These are phyloP conservation scores for Rhipidura dahli DNA, from an alignment of 2,113 vertebrate genomes.

Conservation along the genomic window DNA sequence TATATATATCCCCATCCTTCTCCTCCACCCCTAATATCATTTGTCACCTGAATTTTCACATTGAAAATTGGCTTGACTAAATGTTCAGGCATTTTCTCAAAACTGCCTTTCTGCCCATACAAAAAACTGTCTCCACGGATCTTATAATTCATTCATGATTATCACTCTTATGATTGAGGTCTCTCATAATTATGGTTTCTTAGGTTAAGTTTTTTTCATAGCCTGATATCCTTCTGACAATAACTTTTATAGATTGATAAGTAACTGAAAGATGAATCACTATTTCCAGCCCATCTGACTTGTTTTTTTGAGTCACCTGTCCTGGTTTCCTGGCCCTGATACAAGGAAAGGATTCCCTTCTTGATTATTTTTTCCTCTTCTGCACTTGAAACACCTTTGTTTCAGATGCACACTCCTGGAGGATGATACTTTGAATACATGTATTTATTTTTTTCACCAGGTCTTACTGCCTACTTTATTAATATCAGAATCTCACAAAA, in stretches of 20 bases:
- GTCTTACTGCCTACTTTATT: not conserved
- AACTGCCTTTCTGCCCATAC: not conserved
- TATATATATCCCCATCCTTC: not conserved
- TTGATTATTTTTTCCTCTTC: not conserved
- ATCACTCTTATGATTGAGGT: not conserved
- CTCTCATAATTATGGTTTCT: not conserved
- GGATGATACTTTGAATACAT: not conserved
- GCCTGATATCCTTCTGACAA: not conserved
- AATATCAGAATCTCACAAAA: not conserved
- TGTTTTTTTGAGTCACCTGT: not conserved
- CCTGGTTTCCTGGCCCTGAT: not conserved
- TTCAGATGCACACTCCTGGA: not conserved
- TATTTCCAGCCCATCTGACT: not conserved
- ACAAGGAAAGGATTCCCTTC: not conserved
- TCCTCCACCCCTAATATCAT: not conserved
- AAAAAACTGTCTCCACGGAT: not conserved
- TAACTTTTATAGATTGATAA: not conserved
- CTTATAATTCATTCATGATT: not conserved
- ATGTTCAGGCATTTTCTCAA: not conserved
- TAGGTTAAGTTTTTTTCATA: not conserved
- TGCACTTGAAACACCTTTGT: not conserved
- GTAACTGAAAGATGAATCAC: not conserved
- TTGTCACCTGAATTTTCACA: not conserved
- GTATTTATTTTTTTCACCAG: not conserved
- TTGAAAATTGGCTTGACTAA: not conserved